Evolutionary conservation across 2,113 vertebrate species (phyloP), one percentile per base, ranked within the genome.

Genomic region (Semicossyphus pulcher): DNA sequence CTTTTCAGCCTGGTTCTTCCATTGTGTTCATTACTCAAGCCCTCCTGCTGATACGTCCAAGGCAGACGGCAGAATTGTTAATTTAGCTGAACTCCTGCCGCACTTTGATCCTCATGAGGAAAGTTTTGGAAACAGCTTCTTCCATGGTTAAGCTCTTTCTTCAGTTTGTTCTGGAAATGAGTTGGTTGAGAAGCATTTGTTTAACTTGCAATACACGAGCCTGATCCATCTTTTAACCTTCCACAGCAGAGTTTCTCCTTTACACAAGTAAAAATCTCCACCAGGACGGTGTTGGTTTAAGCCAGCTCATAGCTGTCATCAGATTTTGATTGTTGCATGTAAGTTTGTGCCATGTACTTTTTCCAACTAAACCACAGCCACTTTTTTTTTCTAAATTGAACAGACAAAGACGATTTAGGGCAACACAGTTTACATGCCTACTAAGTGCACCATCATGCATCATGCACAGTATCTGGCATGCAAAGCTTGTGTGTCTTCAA

Each of bases 1-100:
- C 56, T 14, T 54, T 75, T 81, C 64, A 72, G 67, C 53, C 54
- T 10, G 2, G 4, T 36, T 21, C 48, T 65, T 65, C 71, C 39
- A 44, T 25, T 14, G 21, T 14, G 39, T 28, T 83, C 21, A 68
- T 81, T 63, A 74, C 74, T 69, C 25, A 60, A 28, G 56, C 36
- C 70, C 66, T 65, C 26, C 34, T 15, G 54, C 34, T 21, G 69
- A 68, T 59, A 59, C 25, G 58, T 48, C 56, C 64, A 47, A 48
- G 23, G 48, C 8, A 41, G 57, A 76, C 2, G 2, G 25, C 28
- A 29, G 56, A 32, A 56, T 42, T 31, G 47, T 21, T 7, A 4
- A 7, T 7, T 69, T 70, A 32, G 23, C 42, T 67, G n/a, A 79
- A 63, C 47, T 47, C 20, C 39, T 37, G 48, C 44, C 29, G 48